phyloP scores from a whole-genome alignment of 53 echinoderm and acorn worm genomes.

The Pentamera pediparva region DNA sequence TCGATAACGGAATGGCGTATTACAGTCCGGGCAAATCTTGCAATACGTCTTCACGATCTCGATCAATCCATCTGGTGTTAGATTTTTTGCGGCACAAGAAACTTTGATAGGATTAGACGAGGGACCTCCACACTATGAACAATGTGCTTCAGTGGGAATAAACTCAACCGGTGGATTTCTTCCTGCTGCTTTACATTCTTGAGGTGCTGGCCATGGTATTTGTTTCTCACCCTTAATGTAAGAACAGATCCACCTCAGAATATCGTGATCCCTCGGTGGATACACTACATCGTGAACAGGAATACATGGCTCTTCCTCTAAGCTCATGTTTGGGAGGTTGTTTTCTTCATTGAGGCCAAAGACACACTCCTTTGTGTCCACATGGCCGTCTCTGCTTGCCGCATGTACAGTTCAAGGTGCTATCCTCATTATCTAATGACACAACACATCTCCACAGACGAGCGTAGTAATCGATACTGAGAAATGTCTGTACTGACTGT shows the following conservation, averaged over 20 bases:
- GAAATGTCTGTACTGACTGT: not conserved
- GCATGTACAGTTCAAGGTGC: not conserved
- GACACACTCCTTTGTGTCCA: constrained; percentile 11
- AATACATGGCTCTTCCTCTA: not conserved
- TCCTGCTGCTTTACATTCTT: not conserved
- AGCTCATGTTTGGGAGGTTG: not conserved
- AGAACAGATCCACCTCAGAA: not conserved
- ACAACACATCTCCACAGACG: constrained; percentile 2
- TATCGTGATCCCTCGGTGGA: not conserved
- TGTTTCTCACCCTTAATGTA: not conserved
- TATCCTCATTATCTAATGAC: not conserved
- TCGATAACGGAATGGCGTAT: not conserved
- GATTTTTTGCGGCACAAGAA: not conserved
- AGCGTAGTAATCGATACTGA: not conserved
- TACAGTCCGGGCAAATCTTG: not conserved
- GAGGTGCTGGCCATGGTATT: constrained; percentile 18
- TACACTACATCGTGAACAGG: not conserved
- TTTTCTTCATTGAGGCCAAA: not conserved
- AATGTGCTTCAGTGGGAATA: constrained; percentile 3
- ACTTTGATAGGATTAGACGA: constrained; percentile 3
- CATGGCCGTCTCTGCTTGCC: constrained; percentile 1
- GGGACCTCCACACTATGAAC: not conserved
- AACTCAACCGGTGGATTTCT: not conserved
- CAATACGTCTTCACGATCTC: not conserved
- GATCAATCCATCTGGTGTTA: not conserved